Evolutionary conservation across 2,113 vertebrate species (phyloP).

Genomic region (Leptosomus discolor): DNA sequence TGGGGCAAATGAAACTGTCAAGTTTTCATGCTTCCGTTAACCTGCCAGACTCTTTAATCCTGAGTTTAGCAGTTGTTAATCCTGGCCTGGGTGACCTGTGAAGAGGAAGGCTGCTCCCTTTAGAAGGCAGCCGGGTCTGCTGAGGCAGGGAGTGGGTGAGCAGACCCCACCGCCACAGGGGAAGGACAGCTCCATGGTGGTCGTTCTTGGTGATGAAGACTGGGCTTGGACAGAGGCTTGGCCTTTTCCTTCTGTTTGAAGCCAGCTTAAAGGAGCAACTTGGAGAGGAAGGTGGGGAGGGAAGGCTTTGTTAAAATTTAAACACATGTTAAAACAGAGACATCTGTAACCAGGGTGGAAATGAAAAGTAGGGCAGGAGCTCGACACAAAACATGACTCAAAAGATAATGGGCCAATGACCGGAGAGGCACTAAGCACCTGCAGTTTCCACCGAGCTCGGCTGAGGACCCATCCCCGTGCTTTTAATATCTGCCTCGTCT

Average conservation of each 20-base stretch:
- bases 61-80: neutral
- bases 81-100: neutral
- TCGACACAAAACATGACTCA: neutral
- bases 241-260: neutral
- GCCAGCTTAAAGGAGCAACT: neutral
- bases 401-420: neutral
- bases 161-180: accelerated
- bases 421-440: neutral
- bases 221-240: neutral
- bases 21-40: neutral
- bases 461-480: neutral
- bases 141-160: neutral
- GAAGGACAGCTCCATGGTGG: accelerated
- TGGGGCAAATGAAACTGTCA: neutral
- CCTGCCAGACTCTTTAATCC: neutral
- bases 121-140: accelerated
- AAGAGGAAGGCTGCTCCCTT: neutral
- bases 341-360: neutral
- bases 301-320: neutral
- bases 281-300: neutral
- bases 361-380: neutral
- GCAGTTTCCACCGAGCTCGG: neutral
- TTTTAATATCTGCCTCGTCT: neutral
- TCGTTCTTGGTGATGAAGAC: accelerated
- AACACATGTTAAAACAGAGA: neutral